Evolutionary conservation across 2,113 vertebrate genomes (phyloP).

Genomic region (Sinocyclocheilus anshuiensis): DNA sequence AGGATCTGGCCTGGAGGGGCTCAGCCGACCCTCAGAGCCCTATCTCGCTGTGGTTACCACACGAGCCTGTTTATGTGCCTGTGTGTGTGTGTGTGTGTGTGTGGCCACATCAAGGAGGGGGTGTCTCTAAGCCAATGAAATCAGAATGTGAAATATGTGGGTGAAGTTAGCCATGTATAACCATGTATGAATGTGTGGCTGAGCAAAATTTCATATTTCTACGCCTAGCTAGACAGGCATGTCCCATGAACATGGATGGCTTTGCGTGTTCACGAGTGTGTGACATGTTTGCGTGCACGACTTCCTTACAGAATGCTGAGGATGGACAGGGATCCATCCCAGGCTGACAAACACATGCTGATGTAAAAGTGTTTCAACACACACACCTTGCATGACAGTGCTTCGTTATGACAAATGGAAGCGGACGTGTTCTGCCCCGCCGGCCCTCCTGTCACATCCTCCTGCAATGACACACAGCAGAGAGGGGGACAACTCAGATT

Average conservation of each 20-base stretch:
- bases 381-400: conserved; percentile 32
- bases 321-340: conserved; percentile 10
- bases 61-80: conserved; percentile 30
- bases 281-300: too few relatives aligned
- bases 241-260: not conserved
- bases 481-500: conserved; percentile 18
- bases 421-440: conserved; percentile 46
- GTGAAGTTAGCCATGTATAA: conserved; percentile 32
- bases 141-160: conserved; percentile 38
- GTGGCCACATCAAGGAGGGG: conserved; percentile 15
- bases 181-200: conserved; percentile 24
- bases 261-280: not conserved
- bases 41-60: conserved; percentile 24
- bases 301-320: not conserved
- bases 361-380: conserved; percentile 22
- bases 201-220: conserved; percentile 35
- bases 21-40: conserved; percentile 39
- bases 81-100: conserved; percentile 27
- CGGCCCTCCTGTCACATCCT: conserved; percentile 29
- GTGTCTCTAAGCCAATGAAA: conserved; percentile 7
- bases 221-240: not conserved
- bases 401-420: conserved; percentile 54
- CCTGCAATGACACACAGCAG: conserved; percentile 47
- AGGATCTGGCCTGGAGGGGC: conserved; percentile 45
- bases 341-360: conserved; percentile 20